Evolutionary conservation across 1,140 invertebrate species (phyloP).

Genomic region (Aleiodes sp.): DNA sequence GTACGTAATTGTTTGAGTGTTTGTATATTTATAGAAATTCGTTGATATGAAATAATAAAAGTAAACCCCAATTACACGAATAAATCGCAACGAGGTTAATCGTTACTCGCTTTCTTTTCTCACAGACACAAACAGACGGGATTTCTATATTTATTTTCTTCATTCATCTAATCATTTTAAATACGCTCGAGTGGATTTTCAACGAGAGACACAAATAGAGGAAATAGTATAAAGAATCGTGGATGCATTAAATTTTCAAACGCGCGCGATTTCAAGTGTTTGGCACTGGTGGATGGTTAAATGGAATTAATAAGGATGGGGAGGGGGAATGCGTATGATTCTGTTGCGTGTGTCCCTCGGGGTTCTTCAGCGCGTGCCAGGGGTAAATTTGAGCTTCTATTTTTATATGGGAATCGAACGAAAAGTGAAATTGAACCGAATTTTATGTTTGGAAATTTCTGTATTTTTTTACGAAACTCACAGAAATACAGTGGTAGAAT

Average conservation of each 20-base stretch:
- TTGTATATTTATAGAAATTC: constrained; percentile 28
- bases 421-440: background rate
- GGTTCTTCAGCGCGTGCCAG: constrained; percentile 22
- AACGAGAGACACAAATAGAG: background rate
- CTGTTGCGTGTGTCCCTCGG: constrained; percentile 34
- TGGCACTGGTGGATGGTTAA: constrained; percentile 36
- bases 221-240: background rate
- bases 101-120: background rate
- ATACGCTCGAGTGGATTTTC: background rate
- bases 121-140: too few species aligned
- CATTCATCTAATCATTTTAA: background rate
- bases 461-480: too few species aligned
- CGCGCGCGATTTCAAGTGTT: constrained; percentile 1
- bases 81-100: background rate
- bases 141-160: too few species aligned
- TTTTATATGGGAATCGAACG: background rate
- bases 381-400: background rate
- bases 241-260: background rate
- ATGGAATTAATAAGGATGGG: constrained; percentile 45
- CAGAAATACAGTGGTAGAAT: too few species aligned
- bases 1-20: constrained; percentile 4
- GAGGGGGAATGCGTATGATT: constrained; percentile 3
- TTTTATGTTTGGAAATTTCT: too few species aligned
- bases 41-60: constrained; percentile 11
- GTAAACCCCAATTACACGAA: background rate